Evolutionary conservation across 2,113 vertebrate genomes (phyloP).

Genomic region (Spermophilus dauricus): DNA sequence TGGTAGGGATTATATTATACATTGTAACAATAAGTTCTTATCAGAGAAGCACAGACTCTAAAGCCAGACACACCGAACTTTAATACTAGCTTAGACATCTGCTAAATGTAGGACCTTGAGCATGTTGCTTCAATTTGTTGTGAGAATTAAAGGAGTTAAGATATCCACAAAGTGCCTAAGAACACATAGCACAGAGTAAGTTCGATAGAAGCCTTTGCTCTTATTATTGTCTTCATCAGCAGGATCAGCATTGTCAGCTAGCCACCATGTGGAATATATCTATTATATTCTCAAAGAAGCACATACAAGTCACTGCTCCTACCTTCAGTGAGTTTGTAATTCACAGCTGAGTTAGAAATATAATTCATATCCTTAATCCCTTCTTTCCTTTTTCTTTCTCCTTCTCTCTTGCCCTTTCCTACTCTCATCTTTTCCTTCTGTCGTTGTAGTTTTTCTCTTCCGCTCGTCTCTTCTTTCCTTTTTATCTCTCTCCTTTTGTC

Average conservation of each 20-base stretch:
- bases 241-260: not conserved
- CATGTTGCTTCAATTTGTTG: not conserved
- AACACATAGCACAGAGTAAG: not conserved
- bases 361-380: not conserved
- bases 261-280: accelerated
- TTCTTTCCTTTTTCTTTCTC: not conserved
- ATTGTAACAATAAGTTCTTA: not conserved
- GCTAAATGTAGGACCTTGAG: not conserved
- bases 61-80: not conserved
- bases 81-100: slow-evolving; percentile 44
- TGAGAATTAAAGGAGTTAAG: slow-evolving; percentile 47
- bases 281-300: not conserved
- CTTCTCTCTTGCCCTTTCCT: not conserved
- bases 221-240: not conserved
- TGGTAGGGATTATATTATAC: too few species aligned
- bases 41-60: not conserved
- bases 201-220: not conserved
- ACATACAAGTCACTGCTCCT: not conserved
- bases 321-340: not conserved
- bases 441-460: not conserved
- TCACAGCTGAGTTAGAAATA: not conserved
- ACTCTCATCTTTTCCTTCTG: not conserved
- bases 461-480: not conserved
- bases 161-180: not conserved
- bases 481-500: not conserved